Percentiles rank a stretch among this genome's conserved stretches.
These are phyloP conservation scores for Drosophila atroscutellata DNA, from an alignment of 2,888 invertebrate genomes.

Conservation along the genomic window DNA sequence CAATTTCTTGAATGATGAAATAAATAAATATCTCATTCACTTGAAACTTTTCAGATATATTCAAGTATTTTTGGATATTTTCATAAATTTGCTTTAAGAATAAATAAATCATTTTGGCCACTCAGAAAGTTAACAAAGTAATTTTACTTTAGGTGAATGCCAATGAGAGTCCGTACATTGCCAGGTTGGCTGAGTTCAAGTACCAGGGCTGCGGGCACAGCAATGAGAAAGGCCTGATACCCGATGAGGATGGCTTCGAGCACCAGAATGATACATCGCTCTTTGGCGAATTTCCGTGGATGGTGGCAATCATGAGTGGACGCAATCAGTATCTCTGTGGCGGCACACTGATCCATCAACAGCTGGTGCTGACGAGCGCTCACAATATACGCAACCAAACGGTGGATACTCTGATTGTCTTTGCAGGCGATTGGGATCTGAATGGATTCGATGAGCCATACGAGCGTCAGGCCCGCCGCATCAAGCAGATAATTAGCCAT, in stretches of 20 bases:
- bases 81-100: no score
- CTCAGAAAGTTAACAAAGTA: no score
- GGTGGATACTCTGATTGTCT: conserved; percentile 83
- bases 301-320: conserved; percentile 87
- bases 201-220: conserved; percentile 87
- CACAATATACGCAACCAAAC: conserved; percentile 87
- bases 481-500: conserved; percentile 82
- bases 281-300: conserved; percentile 94
- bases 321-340: conserved; percentile 89
- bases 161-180: conserved; percentile 42
- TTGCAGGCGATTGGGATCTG: conserved; percentile 93
- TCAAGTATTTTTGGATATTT: neutral
- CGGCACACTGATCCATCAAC: conserved; percentile 90
- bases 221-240: conserved; percentile 87
- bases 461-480: conserved; percentile 89
- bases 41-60: neutral
- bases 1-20: neutral
- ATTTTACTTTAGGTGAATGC: conserved; percentile 26
- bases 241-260: conserved; percentile 87
- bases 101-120: no score
- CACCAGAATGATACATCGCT: conserved; percentile 86
- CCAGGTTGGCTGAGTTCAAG: conserved; percentile 36
- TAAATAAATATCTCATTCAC: neutral
- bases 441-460: conserved; percentile 89
- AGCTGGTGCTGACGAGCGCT: conserved; percentile 91